Evolutionary conservation across 2,797 vertebrate species (phyloP).

Genomic region (Tragopan temminckii): DNA sequence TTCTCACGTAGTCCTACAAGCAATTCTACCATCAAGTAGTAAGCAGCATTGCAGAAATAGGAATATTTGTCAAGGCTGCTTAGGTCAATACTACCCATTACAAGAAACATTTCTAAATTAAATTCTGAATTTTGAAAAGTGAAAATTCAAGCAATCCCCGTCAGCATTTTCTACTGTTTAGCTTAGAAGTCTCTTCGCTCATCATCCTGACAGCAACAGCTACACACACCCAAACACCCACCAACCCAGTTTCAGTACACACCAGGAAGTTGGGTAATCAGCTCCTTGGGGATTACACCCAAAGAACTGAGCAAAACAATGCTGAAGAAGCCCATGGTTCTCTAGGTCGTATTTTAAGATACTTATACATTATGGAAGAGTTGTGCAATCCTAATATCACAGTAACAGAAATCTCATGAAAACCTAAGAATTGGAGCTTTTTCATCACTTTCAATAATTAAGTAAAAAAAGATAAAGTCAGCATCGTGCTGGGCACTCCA

Average conservation of each 20-base stretch:
- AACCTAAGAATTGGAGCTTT: not conserved
- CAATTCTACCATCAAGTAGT: not conserved
- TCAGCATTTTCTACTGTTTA: not conserved
- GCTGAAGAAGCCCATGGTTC: not conserved
- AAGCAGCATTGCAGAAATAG: not conserved
- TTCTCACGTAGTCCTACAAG: not conserved
- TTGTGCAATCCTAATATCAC: not conserved
- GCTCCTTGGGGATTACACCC: not conserved
- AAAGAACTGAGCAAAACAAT: not conserved
- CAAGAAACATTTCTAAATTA: not conserved
- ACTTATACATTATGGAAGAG: not conserved
- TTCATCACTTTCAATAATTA: not conserved
- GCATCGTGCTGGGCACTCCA: not conserved
- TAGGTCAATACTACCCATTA: not conserved
- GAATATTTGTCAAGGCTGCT: not conserved
- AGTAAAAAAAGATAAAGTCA: rapidly evolving
- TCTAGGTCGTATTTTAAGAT: not conserved
- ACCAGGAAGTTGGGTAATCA: not conserved
- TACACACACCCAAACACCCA: not conserved
- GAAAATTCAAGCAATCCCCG: not conserved
- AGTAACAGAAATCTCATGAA: not conserved
- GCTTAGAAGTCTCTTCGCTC: not conserved
- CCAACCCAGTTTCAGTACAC: not conserved
- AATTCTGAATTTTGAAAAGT: not conserved
- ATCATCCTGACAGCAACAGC: rapidly evolving